Evolutionary conservation across 2,113 vertebrate genomes (phyloP).

Genomic region (Brachypteracias leptosomus): DNA sequence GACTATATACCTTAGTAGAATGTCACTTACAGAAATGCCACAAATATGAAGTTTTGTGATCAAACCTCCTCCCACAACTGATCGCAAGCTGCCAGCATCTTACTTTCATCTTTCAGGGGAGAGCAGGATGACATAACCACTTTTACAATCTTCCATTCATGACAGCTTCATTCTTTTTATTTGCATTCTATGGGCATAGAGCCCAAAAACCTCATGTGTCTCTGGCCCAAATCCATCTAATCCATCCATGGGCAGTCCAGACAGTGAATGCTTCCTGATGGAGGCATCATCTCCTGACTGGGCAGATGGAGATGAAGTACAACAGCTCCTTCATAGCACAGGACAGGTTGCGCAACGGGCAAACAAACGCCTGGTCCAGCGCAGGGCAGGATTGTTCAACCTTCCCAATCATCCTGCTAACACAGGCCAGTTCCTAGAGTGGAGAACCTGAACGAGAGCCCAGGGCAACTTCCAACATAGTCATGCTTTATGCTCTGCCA

Average conservation of each 20-base stretch:
- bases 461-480: background rate
- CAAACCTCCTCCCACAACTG: background rate
- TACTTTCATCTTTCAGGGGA: background rate
- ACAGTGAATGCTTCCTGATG: background rate
- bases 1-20: background rate
- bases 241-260: background rate
- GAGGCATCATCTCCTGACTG: background rate
- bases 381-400: background rate
- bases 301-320: background rate
- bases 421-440: background rate
- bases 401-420: background rate
- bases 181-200: background rate
- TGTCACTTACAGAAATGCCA: background rate
- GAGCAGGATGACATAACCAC: background rate
- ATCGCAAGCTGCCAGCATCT: background rate
- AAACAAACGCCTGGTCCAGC: rapidly evolving
- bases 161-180: background rate
- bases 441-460: background rate
- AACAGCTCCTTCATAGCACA: rapidly evolving
- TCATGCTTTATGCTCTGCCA: background rate
- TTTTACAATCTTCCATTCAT: background rate
- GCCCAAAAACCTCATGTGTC: rapidly evolving
- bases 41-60: background rate
- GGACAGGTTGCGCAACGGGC: rapidly evolving
- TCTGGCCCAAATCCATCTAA: background rate